Evolutionary conservation across 2,797 vertebrate genomes (phyloP).

Genomic region (Eidolon dupreanum): DNA sequence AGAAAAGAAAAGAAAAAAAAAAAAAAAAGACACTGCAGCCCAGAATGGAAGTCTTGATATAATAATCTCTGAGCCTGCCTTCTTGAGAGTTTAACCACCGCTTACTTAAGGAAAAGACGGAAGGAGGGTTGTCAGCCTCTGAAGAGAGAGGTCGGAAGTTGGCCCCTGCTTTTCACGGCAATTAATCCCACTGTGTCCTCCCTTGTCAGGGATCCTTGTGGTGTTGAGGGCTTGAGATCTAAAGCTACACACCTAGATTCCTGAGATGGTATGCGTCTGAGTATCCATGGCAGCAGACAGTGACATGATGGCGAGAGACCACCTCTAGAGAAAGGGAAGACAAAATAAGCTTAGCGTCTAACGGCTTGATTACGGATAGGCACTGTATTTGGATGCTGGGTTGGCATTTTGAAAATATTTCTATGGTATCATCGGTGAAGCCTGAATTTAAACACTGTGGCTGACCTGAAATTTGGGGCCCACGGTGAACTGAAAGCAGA

Average conservation of each 20-base stretch:
- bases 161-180: neutral
- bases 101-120: neutral
- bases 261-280: neutral
- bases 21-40: neutral
- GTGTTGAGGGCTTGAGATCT: neutral
- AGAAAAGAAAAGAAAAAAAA: conserved; percentile 42
- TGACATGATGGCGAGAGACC: neutral
- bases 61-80: neutral
- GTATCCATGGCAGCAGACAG: neutral
- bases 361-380: neutral
- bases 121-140: neutral
- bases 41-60: conserved; percentile 34
- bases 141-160: conserved; percentile 21
- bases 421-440: neutral
- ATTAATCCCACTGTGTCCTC: neutral
- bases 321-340: neutral
- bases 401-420: neutral
- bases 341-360: neutral
- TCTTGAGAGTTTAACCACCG: conserved; percentile 24
- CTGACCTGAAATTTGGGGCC: neutral
- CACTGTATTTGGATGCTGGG: neutral
- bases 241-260: neutral
- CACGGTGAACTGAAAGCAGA: neutral
- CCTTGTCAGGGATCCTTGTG: neutral
- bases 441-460: neutral